A percentile compares a stretch with the other conserved stretches of the same genome.
Conservation (phyloP, 2,888 invertebrate species). For the Villa cingulata region DNA sequence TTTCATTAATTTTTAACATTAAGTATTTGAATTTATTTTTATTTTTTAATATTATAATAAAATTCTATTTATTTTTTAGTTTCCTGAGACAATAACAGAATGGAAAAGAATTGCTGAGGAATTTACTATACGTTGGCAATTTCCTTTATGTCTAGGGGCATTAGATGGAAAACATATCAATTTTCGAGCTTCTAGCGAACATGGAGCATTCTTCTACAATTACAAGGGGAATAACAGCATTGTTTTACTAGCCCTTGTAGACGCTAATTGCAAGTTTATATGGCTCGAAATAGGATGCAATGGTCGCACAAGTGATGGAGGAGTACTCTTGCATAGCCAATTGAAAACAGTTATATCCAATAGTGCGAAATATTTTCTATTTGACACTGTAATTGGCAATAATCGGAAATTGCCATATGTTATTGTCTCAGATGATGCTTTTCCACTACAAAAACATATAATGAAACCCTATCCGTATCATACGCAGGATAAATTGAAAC, state of each 20-base stretch:
- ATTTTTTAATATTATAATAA: too few species aligned
- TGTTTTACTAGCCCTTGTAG: too few species aligned
- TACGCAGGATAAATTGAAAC: slow-evolving; percentile 1
- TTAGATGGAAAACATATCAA: neutral
- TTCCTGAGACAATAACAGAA: too few species aligned
- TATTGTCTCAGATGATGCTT: slow-evolving; percentile 6
- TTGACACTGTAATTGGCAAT: slow-evolving; percentile 2
- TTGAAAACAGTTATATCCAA: neutral
- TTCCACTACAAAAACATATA: slow-evolving; percentile 5
- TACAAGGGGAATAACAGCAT: neutral
- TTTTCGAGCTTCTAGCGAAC: neutral
- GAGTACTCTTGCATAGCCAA: neutral
- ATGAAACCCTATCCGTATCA: slow-evolving; percentile 6
- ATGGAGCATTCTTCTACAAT: neutral
- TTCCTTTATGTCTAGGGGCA: neutral
- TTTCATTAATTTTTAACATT: too few species aligned
- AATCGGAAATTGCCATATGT: slow-evolving; percentile 4
- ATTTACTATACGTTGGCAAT: too few species aligned
- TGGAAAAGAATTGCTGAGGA: too few species aligned
- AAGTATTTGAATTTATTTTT: too few species aligned
- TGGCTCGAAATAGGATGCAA: neutral
- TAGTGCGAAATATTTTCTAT: neutral
- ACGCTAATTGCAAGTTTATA: too few species aligned
- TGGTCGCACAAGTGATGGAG: neutral
- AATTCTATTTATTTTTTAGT: too few species aligned